Conservation (phyloP, 2,113 vertebrate species). For the Crotalus viridis region DNA sequence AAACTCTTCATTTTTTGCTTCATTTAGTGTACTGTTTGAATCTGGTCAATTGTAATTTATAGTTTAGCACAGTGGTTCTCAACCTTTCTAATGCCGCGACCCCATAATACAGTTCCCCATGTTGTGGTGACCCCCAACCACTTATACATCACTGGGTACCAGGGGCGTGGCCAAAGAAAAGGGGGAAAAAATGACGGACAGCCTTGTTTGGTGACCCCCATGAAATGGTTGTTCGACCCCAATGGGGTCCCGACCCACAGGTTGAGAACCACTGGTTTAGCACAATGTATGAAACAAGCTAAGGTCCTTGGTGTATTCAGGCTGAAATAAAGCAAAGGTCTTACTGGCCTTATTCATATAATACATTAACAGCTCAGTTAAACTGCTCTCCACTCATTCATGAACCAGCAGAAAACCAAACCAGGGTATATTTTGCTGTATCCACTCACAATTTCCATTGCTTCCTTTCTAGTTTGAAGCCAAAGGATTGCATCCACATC, state of each 20-base stretch:
- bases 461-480: neutral
- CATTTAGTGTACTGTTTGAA: no score
- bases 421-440: neutral
- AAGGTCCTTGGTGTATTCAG: neutral
- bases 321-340: neutral
- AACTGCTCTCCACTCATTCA: neutral
- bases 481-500: neutral
- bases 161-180: no score
- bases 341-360: neutral
- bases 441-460: neutral
- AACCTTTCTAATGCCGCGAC: no score
- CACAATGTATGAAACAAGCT: neutral
- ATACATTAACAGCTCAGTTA: neutral
- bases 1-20: no score
- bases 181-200: no score
- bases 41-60: neutral
- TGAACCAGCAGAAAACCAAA: neutral
- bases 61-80: neutral
- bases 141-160: no score
- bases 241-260: no score
- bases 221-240: no score
- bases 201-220: no score
- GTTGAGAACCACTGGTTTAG: neutral
- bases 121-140: no score
- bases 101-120: no score